Base-by-base conservation (phyloP, 1,140 invertebrate genomes). In the Chrysoperla carnea region DNA sequence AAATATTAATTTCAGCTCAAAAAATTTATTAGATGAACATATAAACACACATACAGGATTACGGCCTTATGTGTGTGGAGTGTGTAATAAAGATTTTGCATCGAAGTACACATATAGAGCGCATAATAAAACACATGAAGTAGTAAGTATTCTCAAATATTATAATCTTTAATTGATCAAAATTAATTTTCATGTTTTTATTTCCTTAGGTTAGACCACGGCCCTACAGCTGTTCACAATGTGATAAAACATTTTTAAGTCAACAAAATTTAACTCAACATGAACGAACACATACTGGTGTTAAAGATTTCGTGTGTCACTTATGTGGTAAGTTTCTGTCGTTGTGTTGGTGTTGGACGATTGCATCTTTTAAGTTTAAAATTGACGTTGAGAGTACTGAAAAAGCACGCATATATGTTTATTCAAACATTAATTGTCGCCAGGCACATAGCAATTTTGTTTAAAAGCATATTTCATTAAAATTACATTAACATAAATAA, bases 61-160 rank as follows among this genome's bases (percentile, higher is more conserved):
- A 28, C 59, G 80, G 6, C 79, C 81, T 0, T 78, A 83, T 55
- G 54, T 65, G 2, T 84, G 81, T 50, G 50, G 61, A 1, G 52
- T 65, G 11, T 86, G 82, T 56, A 63, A 66, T 6, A 84, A 84
- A 61, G 68, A 73, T 49, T 84, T 84, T 57, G 75, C 81, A 1
- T 81, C 77, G 2, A 84, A 84, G 49, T 84, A 84, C 51, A 80
- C 80, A 1, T 75, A 75, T 45, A 78, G 76, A 49, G 74, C 78
- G 0, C 82, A 84, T 52, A 62, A 75, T 41, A 84, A 83, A 60
- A 84, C 76, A 0, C 81, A 86, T 49, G 64, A 73, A 52, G 5
- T 23, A 23, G 67, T 70, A 48, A 42, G 31, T 37, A 33, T 40
- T 4, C 23, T 23, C 8, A 15, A 1, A 39, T 39, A 6, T 4